Base-by-base conservation (phyloP, 1,140 invertebrate genomes). In the Condylostylus longicornis region DNA sequence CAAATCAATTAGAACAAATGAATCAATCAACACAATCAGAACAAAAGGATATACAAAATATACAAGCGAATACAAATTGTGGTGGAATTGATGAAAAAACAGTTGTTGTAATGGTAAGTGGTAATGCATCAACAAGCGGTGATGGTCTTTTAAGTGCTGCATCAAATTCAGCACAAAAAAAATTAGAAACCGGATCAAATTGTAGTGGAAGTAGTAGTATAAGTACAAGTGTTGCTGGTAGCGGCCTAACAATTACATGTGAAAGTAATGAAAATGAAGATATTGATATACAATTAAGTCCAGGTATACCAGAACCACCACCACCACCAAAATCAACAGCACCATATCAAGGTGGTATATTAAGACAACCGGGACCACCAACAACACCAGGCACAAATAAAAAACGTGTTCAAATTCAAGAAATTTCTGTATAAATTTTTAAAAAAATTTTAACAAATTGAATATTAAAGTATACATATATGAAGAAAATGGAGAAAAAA, bases 341-440 rank as follows among this genome's bases (percentile, higher is more conserved):
- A 0, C 62, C 69, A 0, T 60, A 62, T 41, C 70, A 64, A 44
- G 64, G 63, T 3, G 75, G 75, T 0, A 79, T 79, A 15, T 54
- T 78, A 5, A 51, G 75, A 18, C 68, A 75, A 42, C 66, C 71
- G 1, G 69, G 69, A 29, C 50, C 58, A 13, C 58, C 56, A 8
- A 54, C 57, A 2, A 71, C 70, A 3, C 70, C 72, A 0, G 76
- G 74, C 25, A 73, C 76, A 33, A 74, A 79, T 62, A 85, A 85
- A 60, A 85, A 85, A 62, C 71, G 82, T 47, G 82, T 85, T 42
- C 82, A 85, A 63, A 85, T 85, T 60, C 81, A 84, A 61, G 81
- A 85, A 58, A 85, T 85, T 65, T 84, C 81, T 29, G 82, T 84
- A 60, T 85, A 72, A 77, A 56, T 54, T n/a, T n/a, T n/a, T n/a